A percentile compares a stretch with the other conserved stretches of the same genome.
Conservation (phyloP, 2,888 invertebrate species). For the Archaeoteleia sp. region DNA sequence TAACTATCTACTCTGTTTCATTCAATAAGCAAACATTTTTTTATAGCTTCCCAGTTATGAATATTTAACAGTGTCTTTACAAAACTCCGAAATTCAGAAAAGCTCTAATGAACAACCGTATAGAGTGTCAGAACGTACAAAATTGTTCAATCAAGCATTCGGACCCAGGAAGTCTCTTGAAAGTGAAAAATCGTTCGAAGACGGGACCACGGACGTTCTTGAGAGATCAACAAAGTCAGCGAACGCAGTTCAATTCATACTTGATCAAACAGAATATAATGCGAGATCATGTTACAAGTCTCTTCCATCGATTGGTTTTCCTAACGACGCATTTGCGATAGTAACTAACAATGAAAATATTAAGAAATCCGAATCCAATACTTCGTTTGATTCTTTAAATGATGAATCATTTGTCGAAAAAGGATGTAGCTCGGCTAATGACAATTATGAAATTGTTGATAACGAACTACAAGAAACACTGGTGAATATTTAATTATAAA, state of each 20-base stretch:
- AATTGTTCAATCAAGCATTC: conserved; percentile 36
- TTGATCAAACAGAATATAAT: background rate
- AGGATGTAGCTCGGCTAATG: conserved; percentile 37
- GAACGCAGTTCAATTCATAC: conserved; percentile 14
- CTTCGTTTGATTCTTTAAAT: conserved; percentile 40
- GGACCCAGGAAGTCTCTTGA: conserved; percentile 17
- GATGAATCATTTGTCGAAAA: conserved; percentile 47
- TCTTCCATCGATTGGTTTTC: conserved; percentile 26
- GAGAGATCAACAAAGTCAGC: conserved; percentile 38
- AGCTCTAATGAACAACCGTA: conserved; percentile 24
- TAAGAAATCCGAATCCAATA: conserved; percentile 39
- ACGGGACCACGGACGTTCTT: conserved; percentile 25
- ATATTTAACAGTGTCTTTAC: conserved; percentile 6
- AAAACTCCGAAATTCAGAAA: conserved; percentile 16
- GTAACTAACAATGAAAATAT: conserved; percentile 18
- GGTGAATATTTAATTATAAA: conserved; percentile 20
- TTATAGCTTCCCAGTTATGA: conserved; percentile 28
- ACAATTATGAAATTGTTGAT: conserved; percentile 26
- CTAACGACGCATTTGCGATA: conserved; percentile 28
- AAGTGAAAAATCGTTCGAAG: conserved; percentile 1
- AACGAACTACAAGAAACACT: conserved; percentile 26
- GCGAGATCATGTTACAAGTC: conserved; percentile 22
- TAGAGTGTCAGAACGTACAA: conserved; percentile 15
- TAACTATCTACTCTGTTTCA: too few relatives aligned
- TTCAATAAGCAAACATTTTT: too few relatives aligned